Percentiles rank a stretch among this genome's conserved stretches.
Evolutionary conservation across 2,113 vertebrate genomes (phyloP).

Genomic region (Hemiprocne comata): DNA sequence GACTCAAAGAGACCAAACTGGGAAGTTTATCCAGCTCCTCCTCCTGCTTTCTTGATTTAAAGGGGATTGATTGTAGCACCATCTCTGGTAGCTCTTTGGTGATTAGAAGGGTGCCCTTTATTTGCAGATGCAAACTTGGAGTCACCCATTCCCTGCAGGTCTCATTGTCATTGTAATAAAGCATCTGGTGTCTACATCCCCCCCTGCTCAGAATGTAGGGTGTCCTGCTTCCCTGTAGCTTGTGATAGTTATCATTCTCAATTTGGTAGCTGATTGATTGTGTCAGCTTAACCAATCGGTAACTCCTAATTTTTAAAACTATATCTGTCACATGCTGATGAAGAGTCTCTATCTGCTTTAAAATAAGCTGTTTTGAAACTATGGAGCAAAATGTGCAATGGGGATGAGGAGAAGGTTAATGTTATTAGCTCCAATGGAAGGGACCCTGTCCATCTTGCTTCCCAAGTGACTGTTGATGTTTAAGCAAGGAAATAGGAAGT

Average conservation of each 20-base stretch:
- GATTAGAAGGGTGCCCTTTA: background rate
- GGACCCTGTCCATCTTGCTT: background rate
- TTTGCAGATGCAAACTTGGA: background rate
- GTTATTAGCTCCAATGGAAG: background rate
- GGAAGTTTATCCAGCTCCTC: background rate
- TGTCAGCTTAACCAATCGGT: background rate
- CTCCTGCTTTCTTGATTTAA: background rate
- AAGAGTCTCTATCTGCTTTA: background rate
- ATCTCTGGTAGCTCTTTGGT: background rate
- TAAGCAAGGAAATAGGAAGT: background rate
- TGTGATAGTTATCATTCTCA: rapidly evolving
- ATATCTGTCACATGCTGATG: background rate
- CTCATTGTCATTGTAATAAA: background rate
- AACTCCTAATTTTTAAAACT: background rate
- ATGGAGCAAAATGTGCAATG: background rate
- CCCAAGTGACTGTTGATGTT: background rate
- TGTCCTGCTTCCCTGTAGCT: background rate
- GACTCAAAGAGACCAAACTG: background rate
- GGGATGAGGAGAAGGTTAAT: background rate
- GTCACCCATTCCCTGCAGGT: background rate
- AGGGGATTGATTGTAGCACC: background rate
- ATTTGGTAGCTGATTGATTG: background rate
- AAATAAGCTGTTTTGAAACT: background rate
- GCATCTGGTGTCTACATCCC: background rate
- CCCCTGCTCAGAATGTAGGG: background rate